Percentiles rank a stretch among this genome's conserved stretches.
Conservation (phyloP, 2,888 invertebrate genomes). For the Cloeon dipterum region DNA sequence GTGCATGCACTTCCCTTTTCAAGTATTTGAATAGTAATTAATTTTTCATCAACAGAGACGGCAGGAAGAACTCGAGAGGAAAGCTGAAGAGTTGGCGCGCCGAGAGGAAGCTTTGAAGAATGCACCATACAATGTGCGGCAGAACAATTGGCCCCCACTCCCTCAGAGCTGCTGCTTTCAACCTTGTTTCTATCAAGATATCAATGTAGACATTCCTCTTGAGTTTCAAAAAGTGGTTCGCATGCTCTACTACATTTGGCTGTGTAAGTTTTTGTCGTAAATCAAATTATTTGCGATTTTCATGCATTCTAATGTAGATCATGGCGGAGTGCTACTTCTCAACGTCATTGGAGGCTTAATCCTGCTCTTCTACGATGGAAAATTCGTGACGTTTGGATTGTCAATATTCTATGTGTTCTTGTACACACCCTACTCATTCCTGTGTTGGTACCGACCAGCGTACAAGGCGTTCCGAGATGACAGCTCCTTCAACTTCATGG, state of each 20-base stretch:
- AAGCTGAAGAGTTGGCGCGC: conserved; percentile 69
- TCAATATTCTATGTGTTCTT: conserved; percentile 71
- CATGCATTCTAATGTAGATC: conserved; percentile 38
- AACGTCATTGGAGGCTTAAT: conserved; percentile 75
- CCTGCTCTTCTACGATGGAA: conserved; percentile 35
- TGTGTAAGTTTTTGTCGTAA: conserved; percentile 70
- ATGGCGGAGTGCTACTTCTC: conserved; percentile 58
- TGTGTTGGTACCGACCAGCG: conserved; percentile 98
- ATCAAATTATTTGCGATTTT: too few relatives aligned
- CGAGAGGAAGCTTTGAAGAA: conserved; percentile 65
- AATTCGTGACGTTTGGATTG: conserved; percentile 58
- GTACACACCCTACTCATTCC: conserved; percentile 89
- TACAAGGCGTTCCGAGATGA: conserved; percentile 97
- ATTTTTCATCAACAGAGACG: too few relatives aligned
- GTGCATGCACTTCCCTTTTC: too few relatives aligned
- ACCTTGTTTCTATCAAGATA: conserved; percentile 99
- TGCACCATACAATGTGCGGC: conserved; percentile 29
- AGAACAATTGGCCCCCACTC: conserved; percentile 97
- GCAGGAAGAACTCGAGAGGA: conserved; percentile 76
- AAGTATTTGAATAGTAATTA: too few relatives aligned
- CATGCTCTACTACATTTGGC: conserved; percentile 88
- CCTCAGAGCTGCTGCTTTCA: conserved; percentile 82
- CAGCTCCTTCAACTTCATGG: conserved; percentile 99
- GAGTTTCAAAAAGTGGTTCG: conserved; percentile 94
- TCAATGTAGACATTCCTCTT: conserved; percentile 91